Percentiles rank a stretch among this genome's conserved stretches.
Conservation (phyloP, 2,113 vertebrate genomes). For the Neolamprologus toae region DNA sequence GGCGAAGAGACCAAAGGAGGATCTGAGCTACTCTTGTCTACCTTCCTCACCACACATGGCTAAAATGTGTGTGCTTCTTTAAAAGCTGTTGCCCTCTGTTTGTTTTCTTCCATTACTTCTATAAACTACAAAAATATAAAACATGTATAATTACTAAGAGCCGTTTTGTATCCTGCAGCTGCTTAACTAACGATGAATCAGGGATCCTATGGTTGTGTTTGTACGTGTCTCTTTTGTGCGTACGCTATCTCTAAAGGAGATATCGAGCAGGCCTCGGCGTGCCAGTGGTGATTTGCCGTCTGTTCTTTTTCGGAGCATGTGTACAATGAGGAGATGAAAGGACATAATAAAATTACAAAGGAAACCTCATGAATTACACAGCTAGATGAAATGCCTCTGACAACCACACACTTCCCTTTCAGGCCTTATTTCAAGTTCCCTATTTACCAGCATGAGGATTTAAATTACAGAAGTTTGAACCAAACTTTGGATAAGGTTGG, state of each 20-base stretch:
- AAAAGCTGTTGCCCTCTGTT: not conserved
- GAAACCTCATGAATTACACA: conserved; percentile 46
- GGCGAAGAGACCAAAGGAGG: not conserved
- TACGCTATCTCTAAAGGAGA: conserved; percentile 29
- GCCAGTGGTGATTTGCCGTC: conserved; percentile 20
- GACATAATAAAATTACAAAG: conserved; percentile 55
- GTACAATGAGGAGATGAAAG: conserved; percentile 53
- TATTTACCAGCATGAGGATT: not conserved
- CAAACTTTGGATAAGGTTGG: not conserved
- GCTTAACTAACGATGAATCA: conserved; percentile 1
- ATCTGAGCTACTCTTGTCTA: not conserved
- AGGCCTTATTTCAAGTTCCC: not conserved
- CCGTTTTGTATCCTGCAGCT: not conserved
- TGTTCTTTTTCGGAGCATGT: conserved; percentile 30
- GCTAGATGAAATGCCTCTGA: conserved; percentile 36
- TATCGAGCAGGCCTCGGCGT: conserved; percentile 40
- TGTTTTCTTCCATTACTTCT: not conserved
- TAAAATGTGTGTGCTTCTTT: conserved; percentile 29
- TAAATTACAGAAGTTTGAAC: not conserved
- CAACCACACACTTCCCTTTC: conserved; percentile 1
- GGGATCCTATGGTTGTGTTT: conserved; percentile 12
- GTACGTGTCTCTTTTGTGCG: not conserved
- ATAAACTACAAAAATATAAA: not conserved
- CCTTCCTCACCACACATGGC: conserved; percentile 18
- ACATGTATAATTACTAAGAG: not conserved